These are phyloP conservation scores for Sphaeramia orbicularis DNA, from an alignment of 2,797 vertebrate species.

Conservation along the genomic window DNA sequence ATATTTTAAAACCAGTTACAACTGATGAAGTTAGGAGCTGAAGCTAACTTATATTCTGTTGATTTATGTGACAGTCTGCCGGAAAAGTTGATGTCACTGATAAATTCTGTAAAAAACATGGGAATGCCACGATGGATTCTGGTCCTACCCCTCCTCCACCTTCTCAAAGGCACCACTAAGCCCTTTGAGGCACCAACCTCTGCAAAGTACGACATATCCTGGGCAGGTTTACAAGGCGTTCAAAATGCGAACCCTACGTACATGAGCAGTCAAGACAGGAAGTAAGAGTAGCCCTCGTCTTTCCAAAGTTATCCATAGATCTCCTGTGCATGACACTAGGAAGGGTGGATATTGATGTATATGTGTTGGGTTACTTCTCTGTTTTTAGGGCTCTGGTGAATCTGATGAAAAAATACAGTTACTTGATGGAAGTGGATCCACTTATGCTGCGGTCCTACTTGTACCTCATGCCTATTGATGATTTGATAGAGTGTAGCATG, in stretches of 20 bases:
- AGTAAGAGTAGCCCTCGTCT: slow-evolving; percentile 42
- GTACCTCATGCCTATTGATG: slow-evolving; percentile 79
- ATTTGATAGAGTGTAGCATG: slow-evolving; percentile 67
- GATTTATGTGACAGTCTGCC: slow-evolving; percentile 61
- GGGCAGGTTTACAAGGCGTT: slow-evolving; percentile 82
- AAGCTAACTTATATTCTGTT: no score
- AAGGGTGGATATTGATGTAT: neutral
- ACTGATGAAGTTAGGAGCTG: no score
- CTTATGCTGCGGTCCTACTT: slow-evolving; percentile 86
- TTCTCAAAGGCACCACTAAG: slow-evolving; percentile 58
- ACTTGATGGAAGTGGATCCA: slow-evolving; percentile 84
- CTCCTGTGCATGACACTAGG: fast-evolving
- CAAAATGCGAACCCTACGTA: fast-evolving
- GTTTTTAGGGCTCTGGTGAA: slow-evolving; percentile 75
- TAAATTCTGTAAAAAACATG: neutral
- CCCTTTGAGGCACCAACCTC: slow-evolving; percentile 34
- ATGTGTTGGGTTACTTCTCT: neutral
- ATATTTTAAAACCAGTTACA: no score
- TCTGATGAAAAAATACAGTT: slow-evolving; percentile 62
- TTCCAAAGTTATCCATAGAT: neutral
- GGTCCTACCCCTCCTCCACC: slow-evolving; percentile 89
- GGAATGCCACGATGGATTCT: slow-evolving; percentile 83
- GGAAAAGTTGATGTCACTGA: slow-evolving; percentile 31
- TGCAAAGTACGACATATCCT: neutral
- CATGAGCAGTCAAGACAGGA: slow-evolving; percentile 38